Evolutionary conservation across 2,888 invertebrate species (phyloP), one percentile per base, ranked within the genome.

Genomic region (Drosophila pseudotakahashii): DNA sequence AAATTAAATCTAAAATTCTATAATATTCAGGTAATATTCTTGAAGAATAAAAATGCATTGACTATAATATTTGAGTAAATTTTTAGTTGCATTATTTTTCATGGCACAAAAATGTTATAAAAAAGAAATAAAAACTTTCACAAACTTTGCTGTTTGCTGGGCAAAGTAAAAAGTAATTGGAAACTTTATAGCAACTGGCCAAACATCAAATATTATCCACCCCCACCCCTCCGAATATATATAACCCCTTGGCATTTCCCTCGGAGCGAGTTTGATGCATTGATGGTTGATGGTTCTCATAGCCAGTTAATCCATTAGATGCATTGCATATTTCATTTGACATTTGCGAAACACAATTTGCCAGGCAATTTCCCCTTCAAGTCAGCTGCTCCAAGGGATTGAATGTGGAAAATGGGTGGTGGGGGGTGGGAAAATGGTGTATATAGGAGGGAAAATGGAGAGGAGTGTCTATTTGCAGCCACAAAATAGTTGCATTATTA

Each of bases 301-400:
- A 81, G 62, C 69, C 77, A 80, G 82, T 76, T 84, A 84, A 84
- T 84, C 84, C 84, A 84, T 84, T 84, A 87, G 82, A 75, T 78
- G 75, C 87, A 77, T 73, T 84, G 87, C 85, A 84, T 84, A 79
- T 84, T 84, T 84, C 87, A 84, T 84, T 82, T 84, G 84, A 84
- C 84, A 78, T 84, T 81, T 84, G 73, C 84, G 80, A 69, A 64
- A 76, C 72, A 82, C 78, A 85, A 78, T 80, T 82, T 85, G 59
- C 70, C 63, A 48, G 62, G 36, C 63, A 77, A 63, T 64, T 58
- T 73, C 53, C 44, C 42, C 26, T 44, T 47, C 19, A 32, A 63
- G 52, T 47, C 39, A 66, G 63, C 50, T 69, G 48, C 54, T 59
- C 55, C 44, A 13, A 41, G 53, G 48, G 30, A 48, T 50, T 37